Conservation (phyloP, 2,113 vertebrate genomes). For the Maccullochella peelii region DNA sequence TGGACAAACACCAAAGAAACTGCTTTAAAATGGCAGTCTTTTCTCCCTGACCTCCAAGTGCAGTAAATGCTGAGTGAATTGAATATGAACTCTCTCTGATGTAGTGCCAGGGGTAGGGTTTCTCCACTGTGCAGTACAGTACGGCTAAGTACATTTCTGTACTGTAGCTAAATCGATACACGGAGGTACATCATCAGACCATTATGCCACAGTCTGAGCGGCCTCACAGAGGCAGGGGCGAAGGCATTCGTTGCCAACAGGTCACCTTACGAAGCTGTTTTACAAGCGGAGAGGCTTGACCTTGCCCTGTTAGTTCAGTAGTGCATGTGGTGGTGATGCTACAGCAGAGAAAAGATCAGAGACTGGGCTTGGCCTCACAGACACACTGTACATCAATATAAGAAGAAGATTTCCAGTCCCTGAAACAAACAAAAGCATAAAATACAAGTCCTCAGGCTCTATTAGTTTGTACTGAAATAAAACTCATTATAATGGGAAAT, state of each 20-base stretch:
- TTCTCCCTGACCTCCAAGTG: conserved; percentile 71
- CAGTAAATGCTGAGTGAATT: conserved; percentile 76
- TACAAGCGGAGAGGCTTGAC: conserved; percentile 62
- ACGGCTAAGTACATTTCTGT: conserved; percentile 61
- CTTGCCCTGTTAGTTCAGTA: conserved; percentile 50
- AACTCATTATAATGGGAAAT: conserved; percentile 8
- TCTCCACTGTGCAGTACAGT: conserved; percentile 62
- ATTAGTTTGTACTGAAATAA: background rate
- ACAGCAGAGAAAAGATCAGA: conserved; percentile 34
- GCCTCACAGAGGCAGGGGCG: conserved; percentile 2
- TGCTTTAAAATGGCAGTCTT: conserved; percentile 48
- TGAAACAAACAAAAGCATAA: background rate
- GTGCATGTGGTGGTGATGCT: conserved; percentile 24
- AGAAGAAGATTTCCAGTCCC: conserved; percentile 14
- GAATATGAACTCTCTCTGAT: conserved; percentile 73
- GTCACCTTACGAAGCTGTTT: conserved; percentile 70
- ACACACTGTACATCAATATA: background rate
- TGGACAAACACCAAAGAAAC: conserved; percentile 69
- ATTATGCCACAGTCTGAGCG: conserved; percentile 64
- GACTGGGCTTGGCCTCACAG: background rate
- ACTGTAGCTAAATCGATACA: conserved; percentile 74
- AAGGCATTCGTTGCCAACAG: conserved; percentile 34
- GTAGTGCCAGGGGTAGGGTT: conserved; percentile 72
- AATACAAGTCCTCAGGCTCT: background rate
- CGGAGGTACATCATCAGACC: conserved; percentile 68